A percentile compares a stretch with the other conserved stretches of the same genome.
These are phyloP conservation scores for Tipula unca DNA, from an alignment of 2,888 invertebrate genomes.

Conservation along the genomic window DNA sequence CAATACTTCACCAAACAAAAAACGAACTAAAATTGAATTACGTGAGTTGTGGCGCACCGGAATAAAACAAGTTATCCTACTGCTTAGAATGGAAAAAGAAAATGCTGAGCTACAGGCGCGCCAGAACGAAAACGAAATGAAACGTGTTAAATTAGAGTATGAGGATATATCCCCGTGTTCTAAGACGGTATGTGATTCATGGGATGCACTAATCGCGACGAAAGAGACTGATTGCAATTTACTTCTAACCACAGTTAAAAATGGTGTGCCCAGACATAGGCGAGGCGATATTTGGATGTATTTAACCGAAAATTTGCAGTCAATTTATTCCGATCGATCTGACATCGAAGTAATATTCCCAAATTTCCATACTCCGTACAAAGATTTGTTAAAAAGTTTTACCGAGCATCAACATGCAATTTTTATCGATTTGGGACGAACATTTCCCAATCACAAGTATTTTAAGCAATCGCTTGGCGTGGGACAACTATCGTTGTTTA, in stretches of 20 bases:
- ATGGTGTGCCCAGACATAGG: slow-evolving; percentile 68
- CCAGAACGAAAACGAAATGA: slow-evolving; percentile 84
- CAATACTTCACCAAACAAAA: slow-evolving; percentile 32
- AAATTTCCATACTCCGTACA: slow-evolving; percentile 70
- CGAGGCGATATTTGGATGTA: slow-evolving; percentile 80
- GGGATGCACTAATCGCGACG: slow-evolving; percentile 60
- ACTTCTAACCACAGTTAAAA: slow-evolving; percentile 67
- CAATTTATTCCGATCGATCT: slow-evolving; percentile 49
- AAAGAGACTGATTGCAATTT: slow-evolving; percentile 51
- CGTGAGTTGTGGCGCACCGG: slow-evolving; percentile 85
- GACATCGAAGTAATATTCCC: slow-evolving; percentile 66
- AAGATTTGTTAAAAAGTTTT: slow-evolving; percentile 71
- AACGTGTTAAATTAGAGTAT: slow-evolving; percentile 85
- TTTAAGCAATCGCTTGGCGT: slow-evolving; percentile 86
- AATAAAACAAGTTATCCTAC: slow-evolving; percentile 84
- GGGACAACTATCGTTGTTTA: slow-evolving; percentile 88
- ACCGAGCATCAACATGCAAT: slow-evolving; percentile 96
- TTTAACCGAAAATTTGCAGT: slow-evolving; percentile 72
- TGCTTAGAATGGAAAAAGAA: slow-evolving; percentile 93
- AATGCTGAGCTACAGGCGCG: slow-evolving; percentile 73
- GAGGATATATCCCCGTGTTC: slow-evolving; percentile 71
- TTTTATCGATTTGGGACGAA: slow-evolving; percentile 78
- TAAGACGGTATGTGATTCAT: slow-evolving; percentile 49
- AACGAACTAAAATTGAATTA: slow-evolving; percentile 58
- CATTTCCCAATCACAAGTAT: slow-evolving; percentile 91